Percentiles rank a stretch among this genome's conserved stretches.
Conservation (phyloP, 2,888 invertebrate genomes). For the Uropetala carovei region DNA sequence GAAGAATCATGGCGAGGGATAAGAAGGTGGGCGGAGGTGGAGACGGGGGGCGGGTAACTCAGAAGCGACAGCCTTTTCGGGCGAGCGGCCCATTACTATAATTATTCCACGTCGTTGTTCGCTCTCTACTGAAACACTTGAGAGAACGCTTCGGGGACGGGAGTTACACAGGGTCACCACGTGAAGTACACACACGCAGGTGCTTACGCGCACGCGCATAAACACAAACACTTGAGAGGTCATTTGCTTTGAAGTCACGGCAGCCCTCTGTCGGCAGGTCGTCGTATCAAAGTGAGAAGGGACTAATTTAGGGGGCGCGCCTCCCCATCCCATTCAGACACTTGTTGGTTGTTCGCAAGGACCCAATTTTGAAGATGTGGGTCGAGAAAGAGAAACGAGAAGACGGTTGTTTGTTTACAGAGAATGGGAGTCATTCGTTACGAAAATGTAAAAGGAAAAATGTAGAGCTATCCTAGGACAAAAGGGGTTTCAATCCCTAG, state of each 20-base stretch:
- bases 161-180: background rate
- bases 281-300: background rate
- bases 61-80: background rate
- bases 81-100: background rate
- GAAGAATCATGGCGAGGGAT: background rate
- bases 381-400: background rate
- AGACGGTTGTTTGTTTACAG: background rate
- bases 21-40: background rate
- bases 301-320: background rate
- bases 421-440: too few species aligned
- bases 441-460: too few species aligned
- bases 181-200: background rate
- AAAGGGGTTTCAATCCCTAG: too few species aligned
- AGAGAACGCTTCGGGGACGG: background rate
- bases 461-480: too few species aligned
- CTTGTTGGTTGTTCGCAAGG: background rate
- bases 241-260: conserved; percentile 12
- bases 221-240: background rate
- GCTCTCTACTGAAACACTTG: conserved; percentile 2
- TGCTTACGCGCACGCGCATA: background rate
- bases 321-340: background rate
- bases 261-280: background rate
- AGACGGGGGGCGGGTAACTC: background rate
- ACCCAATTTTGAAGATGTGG: too few species aligned
- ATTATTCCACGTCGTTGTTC: conserved; percentile 11